Base-by-base conservation (phyloP, 1,140 invertebrate species). In the Schlechtendalia chinensis region DNA sequence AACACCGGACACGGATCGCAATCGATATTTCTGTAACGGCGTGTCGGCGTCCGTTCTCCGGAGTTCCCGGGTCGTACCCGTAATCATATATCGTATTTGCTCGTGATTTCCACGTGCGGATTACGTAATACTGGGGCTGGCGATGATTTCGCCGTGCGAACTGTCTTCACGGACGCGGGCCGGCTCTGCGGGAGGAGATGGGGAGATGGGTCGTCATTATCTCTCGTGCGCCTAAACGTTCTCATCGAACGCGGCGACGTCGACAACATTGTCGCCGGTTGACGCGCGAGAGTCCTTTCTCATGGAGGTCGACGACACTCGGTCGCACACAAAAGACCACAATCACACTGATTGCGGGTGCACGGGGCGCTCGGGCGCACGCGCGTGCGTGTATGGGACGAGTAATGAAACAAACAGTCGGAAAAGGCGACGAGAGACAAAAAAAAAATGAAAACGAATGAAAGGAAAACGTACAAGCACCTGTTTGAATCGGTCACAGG, bases 401-500 rank as follows among this genome's bases (percentile, higher is more conserved):
- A 5, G 75, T 63, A 63, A 79, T 63, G 75, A 79, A 79, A 79
- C 75, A 79, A 79, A 79, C 50, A 63, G 75, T 47, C 8, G n/a
- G 29, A 59, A 61, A 47, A 58, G n/a, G 58, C 27, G 75, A 79
- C 17, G 56, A 29, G 58, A 79, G 75, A 39, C 32, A 39, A 39
- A 47, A 32, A 61, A 79, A 79, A 79, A 77, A 27, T 17, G 32
- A 32, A 77, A 58, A 58, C n/a, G 72, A 75, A 77, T 58, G 72
- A 75, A 77, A 27, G 56, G 59, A 59, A 61, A 45, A 69, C n/a
- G 39, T 11, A 59, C 74, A 17, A 32, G 59, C 75, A 79, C 75
- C 75, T 79, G 75, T 79, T n/a, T 79, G 58, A 79, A 79, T 79
- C 47, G 75, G 75, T 79, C 75, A 63, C 45, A 79, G 50, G 75